Conservation (phyloP, 2,113 vertebrate species). For the Poicephalus gulielmi region DNA sequence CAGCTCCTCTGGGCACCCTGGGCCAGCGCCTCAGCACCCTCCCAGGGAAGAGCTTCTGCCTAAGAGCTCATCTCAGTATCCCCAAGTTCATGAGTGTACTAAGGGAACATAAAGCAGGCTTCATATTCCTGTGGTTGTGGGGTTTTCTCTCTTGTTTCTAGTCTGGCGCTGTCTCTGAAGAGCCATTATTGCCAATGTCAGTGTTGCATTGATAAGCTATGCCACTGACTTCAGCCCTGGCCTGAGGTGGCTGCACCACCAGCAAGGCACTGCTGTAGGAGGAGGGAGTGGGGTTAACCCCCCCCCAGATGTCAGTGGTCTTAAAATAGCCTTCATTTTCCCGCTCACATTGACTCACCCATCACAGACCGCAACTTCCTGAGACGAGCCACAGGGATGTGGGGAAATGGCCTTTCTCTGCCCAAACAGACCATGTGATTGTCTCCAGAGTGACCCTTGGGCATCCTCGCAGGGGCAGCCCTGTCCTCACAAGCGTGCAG, state of each 20-base stretch:
- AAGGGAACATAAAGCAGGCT: not conserved
- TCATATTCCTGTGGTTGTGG: not conserved
- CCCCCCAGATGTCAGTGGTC: not conserved
- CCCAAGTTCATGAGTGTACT: not conserved
- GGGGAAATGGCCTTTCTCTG: not conserved
- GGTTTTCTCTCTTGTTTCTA: not conserved
- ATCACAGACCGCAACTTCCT: not conserved
- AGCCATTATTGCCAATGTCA: not conserved
- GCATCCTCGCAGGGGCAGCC: not conserved
- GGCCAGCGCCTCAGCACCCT: not conserved
- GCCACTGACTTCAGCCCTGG: not conserved
- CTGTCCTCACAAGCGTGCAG: not conserved
- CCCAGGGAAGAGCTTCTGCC: accelerated
- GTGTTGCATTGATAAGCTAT: not conserved
- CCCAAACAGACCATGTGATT: not conserved
- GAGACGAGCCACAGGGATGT: not conserved
- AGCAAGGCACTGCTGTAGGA: not conserved
- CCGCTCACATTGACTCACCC: not conserved
- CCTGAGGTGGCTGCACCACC: not conserved
- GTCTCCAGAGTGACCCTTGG: not conserved
- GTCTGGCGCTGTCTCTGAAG: not conserved
- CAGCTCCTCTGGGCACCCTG: not conserved
- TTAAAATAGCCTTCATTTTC: conserved; percentile 2
- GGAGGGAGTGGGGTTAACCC: not conserved
- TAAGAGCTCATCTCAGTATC: not conserved